Evolutionary conservation across 2,113 vertebrate genomes (phyloP).

Genomic region (Panthera tigris): DNA sequence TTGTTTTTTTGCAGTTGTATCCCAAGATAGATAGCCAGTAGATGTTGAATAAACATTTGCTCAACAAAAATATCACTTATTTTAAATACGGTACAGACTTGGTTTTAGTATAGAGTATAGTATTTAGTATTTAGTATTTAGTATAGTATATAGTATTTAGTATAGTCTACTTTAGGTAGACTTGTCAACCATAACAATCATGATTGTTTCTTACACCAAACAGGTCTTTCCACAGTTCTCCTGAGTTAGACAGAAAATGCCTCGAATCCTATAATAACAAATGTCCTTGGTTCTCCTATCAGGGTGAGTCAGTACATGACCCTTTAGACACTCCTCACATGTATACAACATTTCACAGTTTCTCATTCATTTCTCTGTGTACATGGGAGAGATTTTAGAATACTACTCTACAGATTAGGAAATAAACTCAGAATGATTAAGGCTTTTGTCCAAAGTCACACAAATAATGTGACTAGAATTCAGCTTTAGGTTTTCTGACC

Average conservation of each 20-base stretch:
- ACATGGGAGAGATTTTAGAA: neutral
- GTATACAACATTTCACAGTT: neutral
- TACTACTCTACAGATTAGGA: neutral
- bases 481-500: neutral
- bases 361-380: neutral
- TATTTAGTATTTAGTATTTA: no score
- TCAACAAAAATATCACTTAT: constrained; percentile 1
- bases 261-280: neutral
- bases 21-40: neutral
- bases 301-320: neutral
- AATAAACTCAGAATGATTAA: constrained; percentile 34
- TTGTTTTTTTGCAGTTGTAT: neutral
- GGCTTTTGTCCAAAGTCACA: neutral
- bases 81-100: neutral
- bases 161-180: no score
- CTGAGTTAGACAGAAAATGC: constrained; percentile 25
- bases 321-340: neutral
- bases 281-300: neutral
- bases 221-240: neutral
- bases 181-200: neutral
- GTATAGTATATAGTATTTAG: no score
- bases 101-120: neutral
- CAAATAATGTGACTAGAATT: constrained; percentile 4
- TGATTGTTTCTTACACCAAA: neutral
- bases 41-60: neutral